phyloP scores from a whole-genome alignment of 30 jellyfish, hydroid and myxozoan species.

The Cassiopea xamachana region DNA sequence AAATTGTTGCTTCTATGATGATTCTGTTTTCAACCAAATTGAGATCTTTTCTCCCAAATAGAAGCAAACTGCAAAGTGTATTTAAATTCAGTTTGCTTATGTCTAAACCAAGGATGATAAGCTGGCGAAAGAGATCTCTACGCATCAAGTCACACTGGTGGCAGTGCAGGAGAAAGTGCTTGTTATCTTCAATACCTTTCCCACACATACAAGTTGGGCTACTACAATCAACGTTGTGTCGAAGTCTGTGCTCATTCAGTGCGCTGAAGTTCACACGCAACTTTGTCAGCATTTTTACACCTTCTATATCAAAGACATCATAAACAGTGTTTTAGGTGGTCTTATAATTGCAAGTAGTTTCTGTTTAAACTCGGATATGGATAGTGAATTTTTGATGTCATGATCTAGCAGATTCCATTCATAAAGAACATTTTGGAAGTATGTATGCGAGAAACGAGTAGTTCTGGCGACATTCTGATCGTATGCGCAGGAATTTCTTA shows the following conservation, averaged over 20 bases:
- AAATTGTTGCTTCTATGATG: too few species aligned
- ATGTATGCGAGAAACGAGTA: slow-evolving; percentile 6
- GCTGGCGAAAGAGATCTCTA: slow-evolving; percentile 34
- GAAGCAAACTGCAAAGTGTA: too few species aligned
- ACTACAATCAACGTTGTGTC: slow-evolving; percentile 6
- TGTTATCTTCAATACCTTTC: background rate
- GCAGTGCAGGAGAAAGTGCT: background rate
- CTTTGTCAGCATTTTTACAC: slow-evolving; percentile 38
- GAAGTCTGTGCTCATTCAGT: slow-evolving; percentile 32
- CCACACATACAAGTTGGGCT: slow-evolving; percentile 44
- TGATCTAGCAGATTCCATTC: slow-evolving; percentile 32
- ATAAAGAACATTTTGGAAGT: background rate
- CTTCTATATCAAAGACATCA: slow-evolving; percentile 53
- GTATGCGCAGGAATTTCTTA: background rate
- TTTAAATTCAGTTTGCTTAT: slow-evolving; percentile 4
- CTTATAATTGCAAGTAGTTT: slow-evolving; percentile 34
- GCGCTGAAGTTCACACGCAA: slow-evolving; percentile 42
- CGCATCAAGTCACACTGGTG: slow-evolving; percentile 45
- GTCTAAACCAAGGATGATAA: slow-evolving; percentile 47
- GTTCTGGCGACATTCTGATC: background rate
- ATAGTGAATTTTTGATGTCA: slow-evolving; percentile 21
- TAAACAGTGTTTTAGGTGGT: slow-evolving; percentile 31
- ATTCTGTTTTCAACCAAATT: too few species aligned
- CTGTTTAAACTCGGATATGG: slow-evolving; percentile 25
- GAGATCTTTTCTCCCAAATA: too few species aligned